Percentiles rank a stretch among this genome's conserved stretches.
Evolutionary conservation across 1,140 invertebrate species (phyloP).

Genomic region (Drosophila kikkawai): DNA sequence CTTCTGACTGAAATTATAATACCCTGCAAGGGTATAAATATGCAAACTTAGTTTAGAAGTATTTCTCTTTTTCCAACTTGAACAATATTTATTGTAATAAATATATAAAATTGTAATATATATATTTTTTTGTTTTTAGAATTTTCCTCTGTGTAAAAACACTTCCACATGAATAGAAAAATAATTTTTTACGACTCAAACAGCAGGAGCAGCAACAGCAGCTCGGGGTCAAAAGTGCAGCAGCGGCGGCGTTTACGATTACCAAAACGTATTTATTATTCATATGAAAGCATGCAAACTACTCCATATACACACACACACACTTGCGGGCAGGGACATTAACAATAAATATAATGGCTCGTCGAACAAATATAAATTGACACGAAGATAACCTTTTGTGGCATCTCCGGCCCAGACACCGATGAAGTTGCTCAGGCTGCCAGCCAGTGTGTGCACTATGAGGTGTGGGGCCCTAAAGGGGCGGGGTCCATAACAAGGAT

Average conservation of each 20-base stretch:
- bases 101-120: too few relatives aligned
- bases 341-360: conserved; percentile 64
- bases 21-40: too few relatives aligned
- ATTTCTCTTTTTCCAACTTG: too few relatives aligned
- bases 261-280: conserved; percentile 60
- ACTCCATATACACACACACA: conserved; percentile 18
- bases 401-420: conserved; percentile 47
- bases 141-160: conserved; percentile 9
- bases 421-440: conserved; percentile 44
- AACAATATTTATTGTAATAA: too few relatives aligned
- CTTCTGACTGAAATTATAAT: too few relatives aligned
- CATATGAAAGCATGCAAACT: conserved; percentile 59
- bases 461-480: not conserved
- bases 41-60: too few relatives aligned
- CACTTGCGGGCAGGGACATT: conserved; percentile 33
- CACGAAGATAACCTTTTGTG: conserved; percentile 60
- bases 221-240: conserved; percentile 55
- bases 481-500: conserved; percentile 25
- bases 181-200: conserved; percentile 49
- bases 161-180: conserved; percentile 24
- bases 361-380: conserved; percentile 67
- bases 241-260: conserved; percentile 51
- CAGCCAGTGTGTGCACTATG: not conserved
- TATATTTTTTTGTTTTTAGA: too few relatives aligned
- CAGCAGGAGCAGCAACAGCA: conserved; percentile 10